These are phyloP conservation scores for Carlito syrichta DNA, from an alignment of 2,113 vertebrate species.

Conservation along the genomic window DNA sequence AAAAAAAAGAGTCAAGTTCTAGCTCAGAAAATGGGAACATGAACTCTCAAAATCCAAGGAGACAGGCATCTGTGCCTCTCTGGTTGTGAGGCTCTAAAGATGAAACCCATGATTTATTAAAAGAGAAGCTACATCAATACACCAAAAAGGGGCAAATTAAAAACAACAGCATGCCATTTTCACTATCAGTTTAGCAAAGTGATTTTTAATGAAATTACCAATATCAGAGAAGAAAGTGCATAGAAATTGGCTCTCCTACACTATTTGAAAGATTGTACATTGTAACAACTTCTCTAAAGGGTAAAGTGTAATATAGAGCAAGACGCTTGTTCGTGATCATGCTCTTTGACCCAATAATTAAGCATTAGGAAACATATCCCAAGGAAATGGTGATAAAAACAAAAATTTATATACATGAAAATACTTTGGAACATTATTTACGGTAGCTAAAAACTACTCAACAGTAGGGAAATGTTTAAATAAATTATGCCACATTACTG, in stretches of 20 bases:
- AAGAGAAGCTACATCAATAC: constrained; percentile 37
- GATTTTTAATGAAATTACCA: constrained; percentile 57
- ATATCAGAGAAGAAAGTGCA: constrained; percentile 30
- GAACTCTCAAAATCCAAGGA: not conserved
- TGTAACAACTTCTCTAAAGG: constrained; percentile 22
- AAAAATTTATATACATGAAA: constrained; percentile 32
- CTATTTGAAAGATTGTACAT: not conserved
- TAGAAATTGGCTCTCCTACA: not conserved
- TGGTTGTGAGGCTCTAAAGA: not conserved
- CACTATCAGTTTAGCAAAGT: constrained; percentile 30
- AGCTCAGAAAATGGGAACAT: constrained; percentile 29
- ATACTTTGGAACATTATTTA: constrained; percentile 36
- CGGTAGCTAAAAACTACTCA: constrained; percentile 28
- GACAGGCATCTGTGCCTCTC: not conserved
- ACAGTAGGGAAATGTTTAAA: constrained; percentile 31
- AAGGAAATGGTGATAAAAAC: constrained; percentile 28
- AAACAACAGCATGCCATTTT: constrained; percentile 50
- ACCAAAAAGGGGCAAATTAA: constrained; percentile 40
- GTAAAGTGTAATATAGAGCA: not conserved
- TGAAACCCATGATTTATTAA: constrained; percentile 21
- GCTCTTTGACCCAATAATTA: constrained; percentile 7
- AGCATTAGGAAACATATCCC: constrained; percentile 11
- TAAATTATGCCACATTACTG: constrained; percentile 56
- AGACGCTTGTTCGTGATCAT: not conserved
- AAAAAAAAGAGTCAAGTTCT: constrained; percentile 32